phyloP scores from a whole-genome alignment of 2,797 vertebrate species.

The Enteromius argenteus region DNA sequence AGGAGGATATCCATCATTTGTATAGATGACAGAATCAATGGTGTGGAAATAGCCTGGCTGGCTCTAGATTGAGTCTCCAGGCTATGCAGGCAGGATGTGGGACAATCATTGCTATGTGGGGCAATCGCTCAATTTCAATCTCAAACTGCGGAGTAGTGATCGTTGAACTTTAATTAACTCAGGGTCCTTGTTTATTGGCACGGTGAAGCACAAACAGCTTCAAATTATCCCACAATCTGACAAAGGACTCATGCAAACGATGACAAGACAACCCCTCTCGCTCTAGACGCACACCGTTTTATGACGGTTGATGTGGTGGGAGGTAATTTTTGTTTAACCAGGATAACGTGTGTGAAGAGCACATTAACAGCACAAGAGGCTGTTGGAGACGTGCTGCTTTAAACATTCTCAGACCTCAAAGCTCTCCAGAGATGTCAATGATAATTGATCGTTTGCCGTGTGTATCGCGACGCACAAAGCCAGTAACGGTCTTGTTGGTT shows the following conservation, averaged over 20 bases:
- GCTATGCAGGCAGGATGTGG: slow-evolving; percentile 80
- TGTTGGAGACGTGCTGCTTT: slow-evolving; percentile 61
- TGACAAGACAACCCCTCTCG: slow-evolving; percentile 31
- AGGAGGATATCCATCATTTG: slow-evolving; percentile 82
- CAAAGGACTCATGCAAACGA: slow-evolving; percentile 51
- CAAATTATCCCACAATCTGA: slow-evolving; percentile 54
- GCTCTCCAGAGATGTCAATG: slow-evolving; percentile 69
- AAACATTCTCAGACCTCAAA: slow-evolving; percentile 58
- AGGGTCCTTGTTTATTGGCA: slow-evolving; percentile 75
- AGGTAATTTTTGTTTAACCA: slow-evolving; percentile 64
- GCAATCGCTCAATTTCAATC: slow-evolving; percentile 86
- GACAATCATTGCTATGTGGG: slow-evolving; percentile 81
- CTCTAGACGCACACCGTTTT: slow-evolving; percentile 42
- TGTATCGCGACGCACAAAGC: slow-evolving; percentile 13
- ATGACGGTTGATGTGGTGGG: slow-evolving; percentile 64
- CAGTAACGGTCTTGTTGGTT: slow-evolving; percentile 12
- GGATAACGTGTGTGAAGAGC: slow-evolving; percentile 74
- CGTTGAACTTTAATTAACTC: slow-evolving; percentile 84
- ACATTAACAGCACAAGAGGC: slow-evolving; percentile 71
- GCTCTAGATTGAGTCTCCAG: slow-evolving; percentile 81
- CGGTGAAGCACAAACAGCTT: slow-evolving; percentile 60
- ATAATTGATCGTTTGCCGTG: slow-evolving; percentile 62
- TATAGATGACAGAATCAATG: slow-evolving; percentile 88
- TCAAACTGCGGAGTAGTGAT: slow-evolving; percentile 78
- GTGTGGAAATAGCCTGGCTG: slow-evolving; percentile 84